A percentile compares a stretch with the other conserved stretches of the same genome.
Evolutionary conservation across 1,140 invertebrate species (phyloP).

Genomic region (Trichonephila inaurata): DNA sequence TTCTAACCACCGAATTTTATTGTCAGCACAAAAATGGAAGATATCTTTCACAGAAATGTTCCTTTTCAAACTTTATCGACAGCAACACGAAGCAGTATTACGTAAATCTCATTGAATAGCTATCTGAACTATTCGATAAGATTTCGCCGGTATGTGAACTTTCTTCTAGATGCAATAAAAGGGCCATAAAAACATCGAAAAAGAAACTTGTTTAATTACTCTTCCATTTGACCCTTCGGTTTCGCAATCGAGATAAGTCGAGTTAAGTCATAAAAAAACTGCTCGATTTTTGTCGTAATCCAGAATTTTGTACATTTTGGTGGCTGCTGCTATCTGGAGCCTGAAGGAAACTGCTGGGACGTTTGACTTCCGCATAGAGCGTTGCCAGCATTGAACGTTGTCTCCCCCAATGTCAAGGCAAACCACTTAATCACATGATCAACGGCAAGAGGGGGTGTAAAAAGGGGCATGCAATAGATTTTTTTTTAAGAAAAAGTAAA

Average conservation of each 20-base stretch:
- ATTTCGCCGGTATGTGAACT: background rate
- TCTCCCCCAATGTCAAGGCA: conserved; percentile 57
- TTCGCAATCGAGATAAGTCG: background rate
- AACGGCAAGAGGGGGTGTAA: background rate
- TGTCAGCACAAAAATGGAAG: too few species aligned
- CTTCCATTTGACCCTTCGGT: background rate
- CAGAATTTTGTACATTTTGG: background rate
- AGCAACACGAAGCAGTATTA: too few species aligned
- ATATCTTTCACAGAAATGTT: too few species aligned
- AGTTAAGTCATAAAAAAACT: conserved; percentile 3
- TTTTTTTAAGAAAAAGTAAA: background rate
- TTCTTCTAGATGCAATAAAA: background rate
- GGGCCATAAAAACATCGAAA: background rate
- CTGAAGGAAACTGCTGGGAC: background rate
- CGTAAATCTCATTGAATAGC: too few species aligned
- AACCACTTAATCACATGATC: conserved; percentile 32
- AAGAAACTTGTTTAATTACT: background rate
- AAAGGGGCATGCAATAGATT: background rate
- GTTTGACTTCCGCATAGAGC: conserved; percentile 22
- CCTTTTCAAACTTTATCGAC: too few species aligned
- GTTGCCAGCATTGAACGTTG: background rate
- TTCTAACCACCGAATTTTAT: too few species aligned
- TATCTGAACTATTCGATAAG: too few species aligned
- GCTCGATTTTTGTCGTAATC: conserved; percentile 1
- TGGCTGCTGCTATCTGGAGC: background rate